Conservation (phyloP, 1,140 invertebrate species). For the Caenorhabditis brenneri region DNA sequence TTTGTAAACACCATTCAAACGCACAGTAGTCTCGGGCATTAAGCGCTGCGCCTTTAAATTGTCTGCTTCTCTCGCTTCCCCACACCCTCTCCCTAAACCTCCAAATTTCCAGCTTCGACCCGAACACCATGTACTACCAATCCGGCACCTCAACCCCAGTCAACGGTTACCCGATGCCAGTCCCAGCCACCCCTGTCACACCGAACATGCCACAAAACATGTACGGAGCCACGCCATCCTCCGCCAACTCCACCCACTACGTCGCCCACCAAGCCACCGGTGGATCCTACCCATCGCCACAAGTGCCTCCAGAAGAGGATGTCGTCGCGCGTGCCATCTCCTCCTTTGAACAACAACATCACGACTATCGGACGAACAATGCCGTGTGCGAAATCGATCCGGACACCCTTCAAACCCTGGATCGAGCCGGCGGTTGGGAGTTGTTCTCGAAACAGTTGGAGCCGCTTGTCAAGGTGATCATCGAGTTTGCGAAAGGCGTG, state of each 20-base stretch:
- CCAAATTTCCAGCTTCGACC: neutral
- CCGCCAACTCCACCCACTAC: neutral
- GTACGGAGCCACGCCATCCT: conserved; percentile 14
- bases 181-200: neutral
- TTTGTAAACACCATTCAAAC: no score
- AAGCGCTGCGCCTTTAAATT: no score
- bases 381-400: neutral
- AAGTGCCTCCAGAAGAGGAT: conserved; percentile 28
- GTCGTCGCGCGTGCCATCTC: neutral
- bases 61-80: neutral
- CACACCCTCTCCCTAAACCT: neutral
- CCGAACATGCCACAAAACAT: neutral
- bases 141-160: neutral
- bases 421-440: conserved; percentile 76
- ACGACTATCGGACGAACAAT: neutral
- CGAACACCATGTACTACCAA: neutral
- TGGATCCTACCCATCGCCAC: neutral
- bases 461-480: conserved; percentile 93
- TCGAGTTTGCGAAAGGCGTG: conserved; percentile 98
- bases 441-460: conserved; percentile 94
- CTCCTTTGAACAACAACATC: neutral
- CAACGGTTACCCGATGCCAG: neutral
- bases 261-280: neutral
- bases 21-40: no score
- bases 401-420: neutral